Conservation (phyloP, 1,140 invertebrate genomes). For the Polypedilum vanderplanki region DNA sequence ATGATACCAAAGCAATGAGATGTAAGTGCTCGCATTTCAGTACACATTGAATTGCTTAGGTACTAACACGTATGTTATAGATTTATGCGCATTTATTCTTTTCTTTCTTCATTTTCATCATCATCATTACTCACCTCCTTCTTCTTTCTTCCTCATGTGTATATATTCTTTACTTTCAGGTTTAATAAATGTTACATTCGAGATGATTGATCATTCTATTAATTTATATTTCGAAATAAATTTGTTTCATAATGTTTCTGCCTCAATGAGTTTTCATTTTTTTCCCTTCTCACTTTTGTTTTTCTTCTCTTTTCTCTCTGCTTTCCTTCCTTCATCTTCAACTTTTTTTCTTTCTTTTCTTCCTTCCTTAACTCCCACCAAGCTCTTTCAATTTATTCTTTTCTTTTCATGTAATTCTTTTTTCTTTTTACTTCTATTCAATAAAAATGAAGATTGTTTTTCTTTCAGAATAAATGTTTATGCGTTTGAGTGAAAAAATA, state of each 20-base stretch:
- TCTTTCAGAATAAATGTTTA: slow-evolving; percentile 23
- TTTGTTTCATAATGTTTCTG: slow-evolving; percentile 25
- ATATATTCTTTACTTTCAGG: not conserved
- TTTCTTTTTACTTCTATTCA: slow-evolving; percentile 10
- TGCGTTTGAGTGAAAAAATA: no score
- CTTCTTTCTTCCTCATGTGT: not conserved
- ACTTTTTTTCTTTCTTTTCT: slow-evolving; percentile 30
- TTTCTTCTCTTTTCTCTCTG: slow-evolving; percentile 21
- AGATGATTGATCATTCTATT: slow-evolving; percentile 28
- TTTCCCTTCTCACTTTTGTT: slow-evolving; percentile 24
- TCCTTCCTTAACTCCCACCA: slow-evolving; percentile 35
- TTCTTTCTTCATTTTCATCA: no score
- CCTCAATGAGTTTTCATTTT: slow-evolving; percentile 24
- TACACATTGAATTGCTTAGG: no score
- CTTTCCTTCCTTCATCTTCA: not conserved
- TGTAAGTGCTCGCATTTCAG: no score
- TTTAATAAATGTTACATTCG: slow-evolving; percentile 23
- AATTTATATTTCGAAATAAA: slow-evolving; percentile 15
- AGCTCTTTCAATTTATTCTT: slow-evolving; percentile 37
- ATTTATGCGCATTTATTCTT: no score
- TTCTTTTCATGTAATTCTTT: slow-evolving; percentile 32
- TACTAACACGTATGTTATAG: no score
- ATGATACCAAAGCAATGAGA: no score
- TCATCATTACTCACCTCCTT: not conserved
- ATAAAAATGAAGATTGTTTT: slow-evolving; percentile 32